Percentiles rank a stretch among this genome's conserved stretches.
These are phyloP conservation scores for Hecatera dysodea DNA, from an alignment of 2,888 invertebrate genomes.

Conservation along the genomic window DNA sequence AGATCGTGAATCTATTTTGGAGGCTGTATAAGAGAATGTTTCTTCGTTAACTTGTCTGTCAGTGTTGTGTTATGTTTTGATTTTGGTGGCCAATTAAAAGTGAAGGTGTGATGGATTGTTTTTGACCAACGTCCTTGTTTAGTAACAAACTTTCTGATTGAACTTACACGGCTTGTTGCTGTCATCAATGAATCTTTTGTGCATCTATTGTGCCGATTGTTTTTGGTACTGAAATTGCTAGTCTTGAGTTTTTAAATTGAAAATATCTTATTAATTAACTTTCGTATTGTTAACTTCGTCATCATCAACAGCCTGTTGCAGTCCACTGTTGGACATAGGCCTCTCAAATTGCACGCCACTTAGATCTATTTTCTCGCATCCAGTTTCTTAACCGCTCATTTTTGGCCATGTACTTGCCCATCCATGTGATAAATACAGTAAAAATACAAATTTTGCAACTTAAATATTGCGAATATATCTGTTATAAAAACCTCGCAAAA, in stretches of 20 bases:
- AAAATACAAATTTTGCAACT: too few species aligned
- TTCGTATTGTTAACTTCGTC: too few species aligned
- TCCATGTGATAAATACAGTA: too few species aligned
- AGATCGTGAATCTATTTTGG: conserved; percentile 51
- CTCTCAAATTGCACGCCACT: too few species aligned
- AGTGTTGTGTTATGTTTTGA: conserved; percentile 8
- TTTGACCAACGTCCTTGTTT: conserved; percentile 17
- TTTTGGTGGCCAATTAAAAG: conserved; percentile 5
- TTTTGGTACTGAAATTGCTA: neutral
- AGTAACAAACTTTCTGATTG: conserved; percentile 35
- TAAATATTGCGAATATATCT: too few species aligned
- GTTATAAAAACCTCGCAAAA: too few species aligned
- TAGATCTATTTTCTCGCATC: too few species aligned
- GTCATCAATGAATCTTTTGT: conserved; percentile 36
- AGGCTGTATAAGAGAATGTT: conserved; percentile 46
- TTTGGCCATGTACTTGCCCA: too few species aligned
- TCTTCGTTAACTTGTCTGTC: conserved; percentile 2
- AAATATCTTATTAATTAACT: neutral
- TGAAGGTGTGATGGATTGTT: conserved; percentile 12
- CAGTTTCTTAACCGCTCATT: too few species aligned
- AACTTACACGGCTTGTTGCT: conserved; percentile 9
- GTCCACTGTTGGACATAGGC: too few species aligned
- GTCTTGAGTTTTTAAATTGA: neutral
- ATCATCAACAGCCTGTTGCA: too few species aligned
- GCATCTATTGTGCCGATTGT: neutral